Base-by-base conservation (phyloP, 2,113 vertebrate genomes). In the Rhadina sibilatrix region DNA sequence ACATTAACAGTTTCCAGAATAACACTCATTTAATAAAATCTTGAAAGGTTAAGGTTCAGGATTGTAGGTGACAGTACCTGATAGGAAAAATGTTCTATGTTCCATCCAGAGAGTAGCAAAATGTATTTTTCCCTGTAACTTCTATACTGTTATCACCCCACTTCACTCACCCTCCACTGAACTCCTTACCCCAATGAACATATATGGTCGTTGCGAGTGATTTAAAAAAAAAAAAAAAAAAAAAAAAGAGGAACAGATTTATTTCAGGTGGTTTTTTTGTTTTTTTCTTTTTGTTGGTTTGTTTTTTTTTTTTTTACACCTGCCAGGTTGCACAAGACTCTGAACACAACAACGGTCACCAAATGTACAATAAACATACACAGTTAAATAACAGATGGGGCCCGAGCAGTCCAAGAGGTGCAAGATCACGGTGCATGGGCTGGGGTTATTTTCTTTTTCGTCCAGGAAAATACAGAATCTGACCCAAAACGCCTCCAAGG, bases 361-460 rank as follows among this genome's bases (percentile, higher is more conserved):
- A 77, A 96, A 90, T 96, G 97, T 97, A 98, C 98, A 98, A 93
- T 89, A 77, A 97, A 97, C 97, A 97, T 87, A 97, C 96, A 97
- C 87, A 93, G 83, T 98, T 98, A 98, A 98, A 97, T 98, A 98
- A 97, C n/a, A 97, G 89, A 69, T 35, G 72, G 92, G 83, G 95
- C 35, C 90, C 38, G 13, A 93, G 93, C 75, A 91, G 65, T 63
- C 94, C 30, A 31, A 82, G 97, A 78, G 82, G 60, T 56, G 54
- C 72, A 89, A 66, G 11, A 19, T 10, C 8, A 38, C 54, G 68
- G 65, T 11, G 44, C 0, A 2, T 0, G 1, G 56, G 28, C 28
- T 57, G n/a, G 23, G 42, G 13, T 24, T 40, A 12, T 66, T 74
- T 54, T 12, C 47, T 72, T 61, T 60, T 54, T n/a, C 17, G 38